phyloP scores from a whole-genome alignment of 2,888 invertebrate genomes.

The Clanis bilineata region DNA sequence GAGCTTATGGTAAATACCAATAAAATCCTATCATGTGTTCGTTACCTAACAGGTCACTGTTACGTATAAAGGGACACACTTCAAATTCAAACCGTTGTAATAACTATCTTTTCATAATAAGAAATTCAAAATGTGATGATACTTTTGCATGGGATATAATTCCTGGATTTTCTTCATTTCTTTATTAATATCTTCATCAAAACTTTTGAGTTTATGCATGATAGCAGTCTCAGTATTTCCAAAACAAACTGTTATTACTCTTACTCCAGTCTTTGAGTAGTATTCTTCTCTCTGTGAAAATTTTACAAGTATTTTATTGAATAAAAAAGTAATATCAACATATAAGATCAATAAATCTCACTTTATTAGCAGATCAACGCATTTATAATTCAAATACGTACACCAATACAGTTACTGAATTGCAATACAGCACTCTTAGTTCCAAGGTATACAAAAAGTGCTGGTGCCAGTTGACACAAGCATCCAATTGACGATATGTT shows the following conservation, averaged over 20 bases:
- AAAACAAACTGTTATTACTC: conserved; percentile 41
- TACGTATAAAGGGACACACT: no score
- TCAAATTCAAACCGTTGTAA: no score
- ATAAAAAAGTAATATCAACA: no score
- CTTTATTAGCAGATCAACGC: no score
- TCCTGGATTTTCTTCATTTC: conserved; percentile 14
- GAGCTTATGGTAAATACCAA: no score
- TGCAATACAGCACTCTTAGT: conserved; percentile 45
- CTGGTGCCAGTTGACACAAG: conserved; percentile 28
- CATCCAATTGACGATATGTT: conserved; percentile 44
- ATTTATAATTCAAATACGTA: conserved; percentile 25
- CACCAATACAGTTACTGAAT: conserved; percentile 43
- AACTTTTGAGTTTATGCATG: conserved; percentile 28
- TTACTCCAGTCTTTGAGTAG: conserved; percentile 33
- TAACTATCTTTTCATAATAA: no score
- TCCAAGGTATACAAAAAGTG: conserved; percentile 34
- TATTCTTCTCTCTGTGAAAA: conserved; percentile 31
- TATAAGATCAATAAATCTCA: no score
- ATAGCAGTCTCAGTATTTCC: conserved; percentile 35
- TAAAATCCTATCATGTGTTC: no score
- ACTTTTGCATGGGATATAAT: conserved; percentile 20
- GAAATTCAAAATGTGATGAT: not conserved
- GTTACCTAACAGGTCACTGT: no score
- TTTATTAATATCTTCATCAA: conserved; percentile 31
- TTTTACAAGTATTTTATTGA: not conserved